Evolutionary conservation across 2,888 invertebrate genomes (phyloP), one percentile per base, ranked within the genome.

Genomic region (Caenorhabditis angaria): DNA sequence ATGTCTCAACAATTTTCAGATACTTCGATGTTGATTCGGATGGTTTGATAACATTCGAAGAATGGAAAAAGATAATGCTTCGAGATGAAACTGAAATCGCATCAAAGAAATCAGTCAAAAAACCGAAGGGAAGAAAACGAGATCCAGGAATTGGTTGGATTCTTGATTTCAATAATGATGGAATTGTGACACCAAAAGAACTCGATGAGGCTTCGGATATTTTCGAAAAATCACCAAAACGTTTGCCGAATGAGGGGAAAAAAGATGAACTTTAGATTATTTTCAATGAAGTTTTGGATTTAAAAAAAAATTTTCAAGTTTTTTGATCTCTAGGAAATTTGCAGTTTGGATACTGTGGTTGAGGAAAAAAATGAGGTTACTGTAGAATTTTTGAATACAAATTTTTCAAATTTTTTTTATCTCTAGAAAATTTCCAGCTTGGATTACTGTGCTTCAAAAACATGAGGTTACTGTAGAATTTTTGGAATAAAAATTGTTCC

Each of bases 101-200:
- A 18, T 59, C 18, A 6, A 76, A 65, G 41, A 75, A 74, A 24
- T 28, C 60, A n/a, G 28, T 61, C n/a, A 41, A 41, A 41, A 62
- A 65, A 25, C 70, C 75, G 22, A 77, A 83, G 47, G 82, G 82
- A 18, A 60, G 82, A 12, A 79, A 80, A 47, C 68, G 87, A 8
- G 86, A 87, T 55, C 87, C 87, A 2, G 85, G 80, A n/a, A 54
- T 88, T 27, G 83, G 68, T 12, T 87, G 87, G 87, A 82, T 87
- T 59, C 74, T 87, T 18, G 87, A 87, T 71, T 87, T 87, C 66
- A 79, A 87, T 72, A 85, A 85, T 63, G 87, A 87, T 62, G 87
- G 87, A 53, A 63, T 85, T 24, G 85, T 87, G 8, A 79, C 80
- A 22, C 68, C 66, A 53, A 27, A n/a, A n/a, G 41, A 58, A 32